Base-by-base conservation (phyloP, 2,797 vertebrate genomes). In the Etheostoma nigrum region DNA sequence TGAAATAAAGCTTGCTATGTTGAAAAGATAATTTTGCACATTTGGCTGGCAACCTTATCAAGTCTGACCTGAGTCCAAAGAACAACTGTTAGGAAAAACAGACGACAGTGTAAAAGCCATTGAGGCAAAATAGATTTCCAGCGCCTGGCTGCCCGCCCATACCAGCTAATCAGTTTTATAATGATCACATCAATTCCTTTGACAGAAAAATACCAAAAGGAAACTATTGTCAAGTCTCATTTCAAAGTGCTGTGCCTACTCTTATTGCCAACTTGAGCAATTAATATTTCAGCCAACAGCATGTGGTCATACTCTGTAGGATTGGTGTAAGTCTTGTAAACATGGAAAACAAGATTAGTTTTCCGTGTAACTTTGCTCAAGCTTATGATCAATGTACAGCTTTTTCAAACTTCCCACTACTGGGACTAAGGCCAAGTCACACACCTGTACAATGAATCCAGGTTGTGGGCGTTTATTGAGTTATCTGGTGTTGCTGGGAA, bases 11-110 rank as follows among this genome's bases (percentile, higher is more conserved):
- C 81, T 73, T 2, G 62, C 82, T 47, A 62, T 61, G 82, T 84
- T 83, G 74, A 83, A 88, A 84, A 84, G 78, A 87, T 90, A 84
- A 91, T 90, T 81, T 85, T 55, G 60, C 63, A 81, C 76, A 79
- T 89, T 89, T 84, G 72, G 73, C 80, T 74, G 69, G 66, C 65
- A 69, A 78, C 27, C 45, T 89, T 78, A 87, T 86, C 78, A 79
- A 79, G 48, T 69, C 63, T 73, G 84, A 93, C 83, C 85, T 62
- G 51, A 65, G 76, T 78, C 78, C 67, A 82, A 57, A 67, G 67
- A 85, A 77, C 42, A 67, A 69, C 57, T 63, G 66, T 70, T 62
- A 21, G 49, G 36, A 57, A 73, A 83, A 85, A 80, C 52, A 85
- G 78, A 76, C 30, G 42, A 72, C 67, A 49, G 45, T 47, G 27